These are phyloP conservation scores for Eueremaeus valkanovi DNA, from an alignment of 2,888 invertebrate genomes.

Conservation along the genomic window DNA sequence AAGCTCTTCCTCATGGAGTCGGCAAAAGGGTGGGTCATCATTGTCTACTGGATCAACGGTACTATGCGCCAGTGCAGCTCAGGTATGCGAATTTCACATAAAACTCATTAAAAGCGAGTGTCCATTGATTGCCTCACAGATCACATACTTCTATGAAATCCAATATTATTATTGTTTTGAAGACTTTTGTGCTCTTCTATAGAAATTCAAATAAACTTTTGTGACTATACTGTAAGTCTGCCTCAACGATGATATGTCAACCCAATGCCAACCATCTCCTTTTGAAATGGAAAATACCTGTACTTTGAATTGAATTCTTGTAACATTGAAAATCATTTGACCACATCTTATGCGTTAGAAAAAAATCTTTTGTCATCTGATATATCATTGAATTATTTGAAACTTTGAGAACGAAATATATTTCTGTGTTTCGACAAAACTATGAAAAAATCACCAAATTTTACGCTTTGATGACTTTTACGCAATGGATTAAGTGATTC, in stretches of 20 bases:
- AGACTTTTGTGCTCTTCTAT: not conserved
- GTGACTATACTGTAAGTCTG: too few relatives aligned
- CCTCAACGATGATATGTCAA: not conserved
- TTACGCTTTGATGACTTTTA: too few relatives aligned
- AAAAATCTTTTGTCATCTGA: not conserved
- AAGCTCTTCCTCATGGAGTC: not conserved
- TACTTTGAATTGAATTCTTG: not conserved
- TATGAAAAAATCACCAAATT: too few relatives aligned
- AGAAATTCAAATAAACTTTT: not conserved
- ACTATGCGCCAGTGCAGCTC: slow-evolving; percentile 17
- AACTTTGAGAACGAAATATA: not conserved
- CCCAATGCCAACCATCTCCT: not conserved
- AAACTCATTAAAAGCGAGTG: slow-evolving; percentile 30
- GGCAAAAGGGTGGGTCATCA: slow-evolving; percentile 20
- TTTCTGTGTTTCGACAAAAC: too few relatives aligned
- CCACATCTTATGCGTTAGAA: not conserved
- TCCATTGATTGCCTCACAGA: slow-evolving; percentile 19
- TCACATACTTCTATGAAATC: too few relatives aligned
- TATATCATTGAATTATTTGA: not conserved
- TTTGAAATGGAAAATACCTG: not conserved
- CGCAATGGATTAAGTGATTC: too few relatives aligned
- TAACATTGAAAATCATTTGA: slow-evolving; percentile 9
- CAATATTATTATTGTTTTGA: too few relatives aligned
- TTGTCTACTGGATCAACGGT: slow-evolving; percentile 25
- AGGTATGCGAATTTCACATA: slow-evolving; percentile 25